Conservation (phyloP, 1,140 invertebrate genomes). For the Scaptomyza hsui region DNA sequence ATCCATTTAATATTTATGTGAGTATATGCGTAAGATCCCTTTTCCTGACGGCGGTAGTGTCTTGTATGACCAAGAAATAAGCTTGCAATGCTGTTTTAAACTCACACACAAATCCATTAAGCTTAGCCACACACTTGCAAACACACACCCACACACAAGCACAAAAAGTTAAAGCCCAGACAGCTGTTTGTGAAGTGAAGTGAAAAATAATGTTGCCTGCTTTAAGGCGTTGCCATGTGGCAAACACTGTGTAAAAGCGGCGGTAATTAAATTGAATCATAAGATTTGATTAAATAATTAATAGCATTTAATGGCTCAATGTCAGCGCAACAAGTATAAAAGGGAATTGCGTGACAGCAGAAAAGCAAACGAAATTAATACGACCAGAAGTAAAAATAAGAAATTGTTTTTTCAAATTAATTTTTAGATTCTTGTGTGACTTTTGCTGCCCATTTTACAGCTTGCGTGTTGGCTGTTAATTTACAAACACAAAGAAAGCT, state of each 20-base stretch:
- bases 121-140: background rate
- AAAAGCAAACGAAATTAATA: conserved; percentile 2
- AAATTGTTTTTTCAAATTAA: conserved; percentile 52
- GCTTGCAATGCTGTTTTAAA: background rate
- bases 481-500: conserved; percentile 49
- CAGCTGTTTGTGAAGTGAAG: conserved; percentile 24
- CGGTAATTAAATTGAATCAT: conserved; percentile 38
- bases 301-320: conserved; percentile 51
- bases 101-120: background rate
- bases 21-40: too few relatives aligned
- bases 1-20: too few relatives aligned
- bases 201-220: conserved; percentile 46
- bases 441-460: conserved; percentile 39
- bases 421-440: background rate
- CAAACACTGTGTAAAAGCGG: conserved; percentile 17
- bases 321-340: conserved; percentile 55
- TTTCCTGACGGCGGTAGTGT: too few relatives aligned
- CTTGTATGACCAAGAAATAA: background rate
- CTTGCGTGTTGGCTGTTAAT: conserved; percentile 68
- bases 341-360: background rate
- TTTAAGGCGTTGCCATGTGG: conserved; percentile 38
- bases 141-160: background rate
- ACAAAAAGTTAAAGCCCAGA: conserved; percentile 30
- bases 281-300: conserved; percentile 68
- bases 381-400: background rate